These are phyloP conservation scores for Epicauta chinensis DNA, from an alignment of 1,140 invertebrate species.

Conservation along the genomic window DNA sequence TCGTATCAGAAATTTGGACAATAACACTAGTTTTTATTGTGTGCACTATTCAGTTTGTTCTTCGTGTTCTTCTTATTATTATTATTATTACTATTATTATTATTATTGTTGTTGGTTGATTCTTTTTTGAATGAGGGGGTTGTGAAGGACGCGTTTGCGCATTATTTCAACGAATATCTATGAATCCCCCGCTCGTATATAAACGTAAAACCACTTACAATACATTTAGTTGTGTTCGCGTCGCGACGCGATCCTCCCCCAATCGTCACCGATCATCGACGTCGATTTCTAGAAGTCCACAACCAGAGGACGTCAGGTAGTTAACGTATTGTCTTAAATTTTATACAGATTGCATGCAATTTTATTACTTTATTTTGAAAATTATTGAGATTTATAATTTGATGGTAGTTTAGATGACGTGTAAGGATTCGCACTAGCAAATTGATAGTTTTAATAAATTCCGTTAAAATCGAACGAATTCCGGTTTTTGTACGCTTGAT, in stretches of 20 bases:
- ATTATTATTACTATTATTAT: too few relatives aligned
- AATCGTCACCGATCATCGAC: not conserved
- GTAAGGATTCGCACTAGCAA: too few relatives aligned
- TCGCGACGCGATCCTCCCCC: conserved; percentile 8
- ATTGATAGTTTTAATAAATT: not conserved
- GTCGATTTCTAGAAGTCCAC: not conserved
- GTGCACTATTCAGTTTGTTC: too few relatives aligned
- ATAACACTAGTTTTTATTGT: too few relatives aligned
- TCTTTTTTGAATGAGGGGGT: conserved; percentile 3
- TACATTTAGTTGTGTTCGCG: conserved; percentile 15
- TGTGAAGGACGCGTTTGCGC: conserved; percentile 8
- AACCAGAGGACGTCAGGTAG: not conserved
- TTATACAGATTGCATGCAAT: not conserved
- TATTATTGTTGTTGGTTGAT: too few relatives aligned
- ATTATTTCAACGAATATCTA: conserved; percentile 3
- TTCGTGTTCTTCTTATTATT: too few relatives aligned
- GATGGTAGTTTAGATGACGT: too few relatives aligned
- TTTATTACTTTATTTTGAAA: too few relatives aligned
- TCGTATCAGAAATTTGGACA: too few relatives aligned
- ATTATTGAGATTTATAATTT: too few relatives aligned
- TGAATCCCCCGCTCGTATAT: conserved; percentile 12
- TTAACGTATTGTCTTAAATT: not conserved
- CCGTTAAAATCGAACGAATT: conserved; percentile 12
- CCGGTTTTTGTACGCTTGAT: conserved; percentile 15
- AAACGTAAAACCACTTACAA: conserved; percentile 11